These are phyloP conservation scores for Prunella strophiata DNA, from an alignment of 2,797 vertebrate genomes.

Conservation along the genomic window DNA sequence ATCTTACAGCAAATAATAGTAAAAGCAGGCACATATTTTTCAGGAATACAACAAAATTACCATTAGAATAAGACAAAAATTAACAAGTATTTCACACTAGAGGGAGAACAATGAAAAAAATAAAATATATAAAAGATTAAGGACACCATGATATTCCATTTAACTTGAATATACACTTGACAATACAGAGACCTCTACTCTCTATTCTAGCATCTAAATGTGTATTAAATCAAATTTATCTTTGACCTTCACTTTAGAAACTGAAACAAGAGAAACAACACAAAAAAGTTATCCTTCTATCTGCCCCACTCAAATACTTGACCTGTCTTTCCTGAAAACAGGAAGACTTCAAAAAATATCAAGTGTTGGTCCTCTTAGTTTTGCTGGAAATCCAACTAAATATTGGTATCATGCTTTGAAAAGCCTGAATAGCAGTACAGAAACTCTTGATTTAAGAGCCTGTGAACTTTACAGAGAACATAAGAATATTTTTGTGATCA, in stretches of 20 bases:
- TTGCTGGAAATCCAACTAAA: not conserved
- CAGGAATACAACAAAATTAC: not conserved
- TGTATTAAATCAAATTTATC: not conserved
- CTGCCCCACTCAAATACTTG: accelerated
- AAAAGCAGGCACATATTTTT: not conserved
- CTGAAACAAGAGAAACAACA: not conserved
- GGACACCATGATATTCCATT: not conserved
- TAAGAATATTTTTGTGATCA: not conserved
- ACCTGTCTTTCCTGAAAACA: not conserved
- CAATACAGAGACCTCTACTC: not conserved
- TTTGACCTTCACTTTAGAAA: not conserved
- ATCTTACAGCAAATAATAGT: not conserved
- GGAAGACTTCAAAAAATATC: not conserved
- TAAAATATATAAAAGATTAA: not conserved
- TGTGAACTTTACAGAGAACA: not conserved
- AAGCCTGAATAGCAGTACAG: not conserved
- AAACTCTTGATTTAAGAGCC: not conserved
- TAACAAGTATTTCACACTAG: not conserved
- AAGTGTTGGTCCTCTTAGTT: not conserved
- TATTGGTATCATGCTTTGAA: not conserved
- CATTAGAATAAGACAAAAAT: not conserved
- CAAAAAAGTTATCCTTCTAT: not conserved
- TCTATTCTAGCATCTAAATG: not conserved
- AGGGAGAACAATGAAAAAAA: not conserved
- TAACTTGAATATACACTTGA: not conserved